Evolutionary conservation across 2,797 vertebrate genomes (phyloP), one percentile per base, ranked within the genome.

Genomic region (Hybognathus amarus): DNA sequence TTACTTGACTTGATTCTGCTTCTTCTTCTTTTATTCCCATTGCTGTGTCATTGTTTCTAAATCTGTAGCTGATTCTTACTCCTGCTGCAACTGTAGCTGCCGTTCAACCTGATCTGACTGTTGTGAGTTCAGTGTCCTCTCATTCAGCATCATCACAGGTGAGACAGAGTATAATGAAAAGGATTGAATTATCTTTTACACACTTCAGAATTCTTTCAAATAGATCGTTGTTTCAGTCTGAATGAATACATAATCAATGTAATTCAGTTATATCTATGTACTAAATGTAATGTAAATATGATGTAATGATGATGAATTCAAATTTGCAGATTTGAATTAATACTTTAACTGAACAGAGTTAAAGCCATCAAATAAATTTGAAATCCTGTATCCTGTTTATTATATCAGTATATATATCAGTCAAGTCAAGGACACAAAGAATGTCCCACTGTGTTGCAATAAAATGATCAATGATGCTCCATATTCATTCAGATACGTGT

Each of bases 71-170:
- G 84, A 97, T 98, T 95, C 96, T 98, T 83, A 96, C 97, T 90
- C 97, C 97, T 87, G 95, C 97, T 17, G 96, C 97, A 91, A 96
- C 96, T 87, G 96, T 97, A 92, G 95, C 96, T 91, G 93, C 97
- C 90, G 96, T 97, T 90, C 97, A 96, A 89, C 96, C 97, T 92
- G 97, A 98, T 92, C 95, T 97, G 90, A 96, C 97, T 88, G 93
- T 96, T 91, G 95, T 97, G 89, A 96, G 96, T 67, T 95, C 95
- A 71, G 94, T 95, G 90, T 96, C 96, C 87, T 96, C 96, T 93
- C 95, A 96, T 90, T 94, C 96, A 90, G 91, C 95, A 92, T 95
- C 96, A 92, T 95, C 96, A 94, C 96, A 97, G 97, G 97, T 98
- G 90, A 94, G 94, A 77, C 56, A 27, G 6, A 30, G 56, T 45